Evolutionary conservation across 2,797 vertebrate genomes (phyloP).

Genomic region (Acridotheres tristis): DNA sequence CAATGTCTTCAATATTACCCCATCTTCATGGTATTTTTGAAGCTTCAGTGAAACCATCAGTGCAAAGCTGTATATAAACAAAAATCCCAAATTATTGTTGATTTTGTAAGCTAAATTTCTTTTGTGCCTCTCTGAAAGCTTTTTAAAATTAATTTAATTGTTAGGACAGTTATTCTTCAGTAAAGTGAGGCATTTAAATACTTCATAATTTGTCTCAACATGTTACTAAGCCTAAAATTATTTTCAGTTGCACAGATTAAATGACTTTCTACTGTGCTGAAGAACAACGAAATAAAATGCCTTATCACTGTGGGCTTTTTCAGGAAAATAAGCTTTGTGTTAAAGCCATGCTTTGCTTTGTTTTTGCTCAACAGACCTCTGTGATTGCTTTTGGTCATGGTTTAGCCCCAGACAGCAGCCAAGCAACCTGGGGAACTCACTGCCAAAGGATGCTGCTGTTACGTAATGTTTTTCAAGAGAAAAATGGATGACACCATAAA

Average conservation of each 20-base stretch:
- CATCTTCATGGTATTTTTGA: background rate
- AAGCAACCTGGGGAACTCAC: background rate
- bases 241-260: conserved; percentile 20
- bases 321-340: background rate
- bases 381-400: accelerated
- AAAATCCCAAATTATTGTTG: background rate
- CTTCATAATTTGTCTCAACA: conserved; percentile 4
- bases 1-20: background rate
- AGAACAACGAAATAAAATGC: background rate
- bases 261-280: background rate
- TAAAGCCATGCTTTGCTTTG: background rate
- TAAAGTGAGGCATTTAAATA: conserved; percentile 29
- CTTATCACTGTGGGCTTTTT: background rate
- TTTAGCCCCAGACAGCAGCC: background rate
- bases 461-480: background rate
- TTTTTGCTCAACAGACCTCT: background rate
- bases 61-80: background rate
- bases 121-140: background rate
- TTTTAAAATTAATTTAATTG: background rate
- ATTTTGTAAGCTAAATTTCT: background rate
- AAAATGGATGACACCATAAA: background rate
- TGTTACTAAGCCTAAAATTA: background rate
- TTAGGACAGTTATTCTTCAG: background rate
- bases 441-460: background rate
- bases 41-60: background rate